Base-by-base conservation (phyloP, 2,888 invertebrate species). In the Limulus polyphemus region DNA sequence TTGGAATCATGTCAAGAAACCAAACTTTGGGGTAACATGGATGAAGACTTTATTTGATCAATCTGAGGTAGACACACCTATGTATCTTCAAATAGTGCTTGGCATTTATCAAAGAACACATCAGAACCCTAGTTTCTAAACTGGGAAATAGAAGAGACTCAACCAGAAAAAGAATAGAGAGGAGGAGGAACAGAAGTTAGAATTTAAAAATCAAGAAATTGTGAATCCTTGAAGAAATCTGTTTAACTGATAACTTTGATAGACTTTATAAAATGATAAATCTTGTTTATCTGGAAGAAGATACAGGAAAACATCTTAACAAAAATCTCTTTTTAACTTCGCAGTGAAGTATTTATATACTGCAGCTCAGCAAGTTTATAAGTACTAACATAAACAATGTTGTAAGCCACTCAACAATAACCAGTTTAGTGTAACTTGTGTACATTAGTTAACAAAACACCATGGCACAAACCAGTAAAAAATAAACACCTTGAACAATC, bases 1-100 rank as follows among this genome's bases (percentile, higher is more conserved):
- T 56, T 71, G 16, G 68, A 67, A 9, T 64, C 65, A 16, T 67
- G 68, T 55, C 64, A 67, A 58, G 70, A 67, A 54, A 68, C 67
- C 49, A 68, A 70, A 56, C 59, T 66, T 17, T 65, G 65, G 61
- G 70, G 70, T 49, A 67, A 67, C 52, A 64, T 63, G 59, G 68
- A 68, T 59, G 69, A 68, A 17, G 68, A 61, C n/a, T 47, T 16
- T 65, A 10, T 60, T 59, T 14, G 68, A 67, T 60, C 63, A 69
- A 17, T 48, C 32, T 48, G 59, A 60, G n/a, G 56, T 14, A 12
- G 58, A 58, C 49, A 17, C 13, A 49, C 12, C 47, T 55, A 14
- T 49, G 48, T n/a, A n/a, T 47, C 60, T 60, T 16, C 60, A 55
- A 17, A 55, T 55, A 47, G 55, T 14, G 47, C 49, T 60, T 3